These are phyloP conservation scores for Diabrotica balteata DNA, from an alignment of 2,888 invertebrate genomes.

Conservation along the genomic window DNA sequence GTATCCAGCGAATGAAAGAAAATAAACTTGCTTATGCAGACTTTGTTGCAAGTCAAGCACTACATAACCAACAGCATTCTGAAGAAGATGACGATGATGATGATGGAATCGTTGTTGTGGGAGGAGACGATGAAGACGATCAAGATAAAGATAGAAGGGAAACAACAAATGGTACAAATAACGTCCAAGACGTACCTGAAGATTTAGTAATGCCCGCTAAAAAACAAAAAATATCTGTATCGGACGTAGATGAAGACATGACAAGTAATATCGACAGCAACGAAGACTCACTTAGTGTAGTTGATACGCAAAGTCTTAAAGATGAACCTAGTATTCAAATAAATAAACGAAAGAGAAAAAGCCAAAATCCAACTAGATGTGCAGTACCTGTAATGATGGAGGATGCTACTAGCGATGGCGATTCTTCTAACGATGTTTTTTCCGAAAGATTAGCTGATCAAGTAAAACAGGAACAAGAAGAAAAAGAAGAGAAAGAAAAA, in stretches of 20 bases:
- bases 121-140: slow-evolving; percentile 64
- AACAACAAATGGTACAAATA: slow-evolving; percentile 50
- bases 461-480: slow-evolving; percentile 39
- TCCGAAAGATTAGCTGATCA: slow-evolving; percentile 47
- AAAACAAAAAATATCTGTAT: slow-evolving; percentile 65
- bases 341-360: slow-evolving; percentile 86
- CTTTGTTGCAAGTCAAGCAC: slow-evolving; percentile 47
- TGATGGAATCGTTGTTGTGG: slow-evolving; percentile 80
- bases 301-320: slow-evolving; percentile 65
- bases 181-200: slow-evolving; percentile 67
- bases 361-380: slow-evolving; percentile 84
- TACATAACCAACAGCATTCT: slow-evolving; percentile 44
- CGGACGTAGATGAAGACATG: slow-evolving; percentile 65
- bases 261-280: slow-evolving; percentile 71
- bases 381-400: slow-evolving; percentile 67
- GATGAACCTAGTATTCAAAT: slow-evolving; percentile 66
- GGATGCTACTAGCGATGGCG: slow-evolving; percentile 67
- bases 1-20: slow-evolving; percentile 63
- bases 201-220: slow-evolving; percentile 75
- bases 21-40: slow-evolving; percentile 53
- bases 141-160: slow-evolving; percentile 53
- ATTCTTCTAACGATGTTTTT: slow-evolving; percentile 67
- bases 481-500: slow-evolving; percentile 36
- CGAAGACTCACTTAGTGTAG: slow-evolving; percentile 67
- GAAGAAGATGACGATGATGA: slow-evolving; percentile 77